Evolutionary conservation across 2,888 invertebrate genomes (phyloP).

Genomic region (Nyleta sp.): DNA sequence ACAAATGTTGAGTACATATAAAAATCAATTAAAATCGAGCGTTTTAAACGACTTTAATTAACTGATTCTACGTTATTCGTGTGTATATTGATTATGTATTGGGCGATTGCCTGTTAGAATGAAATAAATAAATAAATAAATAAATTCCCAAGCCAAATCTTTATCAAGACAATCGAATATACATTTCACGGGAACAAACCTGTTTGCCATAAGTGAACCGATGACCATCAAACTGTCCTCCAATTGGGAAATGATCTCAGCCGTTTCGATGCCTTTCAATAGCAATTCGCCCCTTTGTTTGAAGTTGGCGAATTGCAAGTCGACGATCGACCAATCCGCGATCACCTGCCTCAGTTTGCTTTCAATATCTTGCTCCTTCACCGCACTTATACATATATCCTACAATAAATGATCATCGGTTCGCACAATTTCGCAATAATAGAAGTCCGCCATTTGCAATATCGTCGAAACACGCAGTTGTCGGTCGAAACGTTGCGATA

Average conservation of each 20-base stretch:
- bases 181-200: constrained; percentile 79
- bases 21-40: neutral
- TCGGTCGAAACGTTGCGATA: no score
- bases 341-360: constrained; percentile 92
- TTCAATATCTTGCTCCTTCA: constrained; percentile 96
- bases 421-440: no score
- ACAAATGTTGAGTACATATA: neutral
- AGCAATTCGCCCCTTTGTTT: constrained; percentile 93
- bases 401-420: constrained; percentile 76
- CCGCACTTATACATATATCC: constrained; percentile 95
- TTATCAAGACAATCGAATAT: neutral
- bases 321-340: constrained; percentile 90
- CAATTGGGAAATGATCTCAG: constrained; percentile 89
- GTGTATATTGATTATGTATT: no score
- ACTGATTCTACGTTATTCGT: no score
- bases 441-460: no score
- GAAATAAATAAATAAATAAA: no score
- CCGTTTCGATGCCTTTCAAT: constrained; percentile 89
- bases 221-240: constrained; percentile 95
- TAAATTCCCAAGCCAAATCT: no score
- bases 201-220: constrained; percentile 92
- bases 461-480: no score
- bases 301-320: constrained; percentile 88
- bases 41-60: no score
- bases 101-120: no score